Evolutionary conservation across 1,140 invertebrate species (phyloP), one percentile per base, ranked within the genome.

Genomic region (Cephus cinctus): DNA sequence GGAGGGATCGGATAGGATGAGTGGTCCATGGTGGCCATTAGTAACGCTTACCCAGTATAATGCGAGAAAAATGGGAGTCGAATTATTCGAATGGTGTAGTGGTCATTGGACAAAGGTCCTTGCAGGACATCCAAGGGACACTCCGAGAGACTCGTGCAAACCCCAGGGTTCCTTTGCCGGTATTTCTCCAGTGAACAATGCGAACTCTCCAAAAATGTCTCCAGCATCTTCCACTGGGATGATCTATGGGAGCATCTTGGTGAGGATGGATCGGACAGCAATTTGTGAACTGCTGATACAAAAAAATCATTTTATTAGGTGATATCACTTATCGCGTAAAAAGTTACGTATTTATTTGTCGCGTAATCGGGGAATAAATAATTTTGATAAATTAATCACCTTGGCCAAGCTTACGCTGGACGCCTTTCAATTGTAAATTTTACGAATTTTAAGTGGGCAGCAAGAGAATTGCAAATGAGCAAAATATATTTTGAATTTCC

Each of bases 21-120:
- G 25, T 6, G 25, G 25, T 27, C 25, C 25, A n/a, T n/a, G 25
- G 6, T n/a, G 25, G 35, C 53, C 56, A 65, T 65, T 65, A 65
- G 62, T 65, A 65, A 65, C 61, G 62, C 62, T 65, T 65, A 65
- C 54, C 63, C 55, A 43, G 48, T 34, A 66, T 64, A 66, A 65
- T 62, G 59, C 59, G 61, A 66, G 63, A 66, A 55, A 66, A 66
- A 66, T 66, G 55, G 59, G 49, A 36, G 57, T 62, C 51, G 59
- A 64, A 62, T 61, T 66, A 60, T 62, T 60, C 57, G 47, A 23
- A 23, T 46, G 58, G 44, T 43, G 58, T 45, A 57, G 54, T 21
- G 51, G 55, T 59, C 50, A 30, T 52, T 39, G 50, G 42, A 46
- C 49, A 52, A 56, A 51, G 42, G 50, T 41, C 35, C 43, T 18